phyloP scores from a whole-genome alignment of 2,113 vertebrate genomes.

The Empidonax traillii region DNA sequence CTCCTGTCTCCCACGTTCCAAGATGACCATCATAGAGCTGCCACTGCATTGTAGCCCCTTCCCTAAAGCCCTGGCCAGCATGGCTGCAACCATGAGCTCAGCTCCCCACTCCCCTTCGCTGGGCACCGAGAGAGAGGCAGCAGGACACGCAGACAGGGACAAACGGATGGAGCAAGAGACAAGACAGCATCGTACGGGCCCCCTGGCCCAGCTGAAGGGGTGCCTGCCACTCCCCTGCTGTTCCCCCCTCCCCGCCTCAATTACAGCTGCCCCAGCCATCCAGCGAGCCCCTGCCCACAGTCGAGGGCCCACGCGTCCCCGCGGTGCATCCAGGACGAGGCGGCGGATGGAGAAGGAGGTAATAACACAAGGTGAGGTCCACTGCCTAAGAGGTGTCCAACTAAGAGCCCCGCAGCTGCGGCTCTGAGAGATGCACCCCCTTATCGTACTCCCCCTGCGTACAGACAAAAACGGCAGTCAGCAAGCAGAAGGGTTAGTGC shows the following conservation, averaged over 20 bases:
- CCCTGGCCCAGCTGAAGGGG: conserved; percentile 43
- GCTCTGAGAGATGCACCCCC: conserved; percentile 77
- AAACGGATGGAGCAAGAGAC: conserved; percentile 61
- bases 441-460: conserved; percentile 86
- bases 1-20: neutral
- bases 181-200: conserved; percentile 38
- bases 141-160: conserved; percentile 73
- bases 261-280: conserved; percentile 26
- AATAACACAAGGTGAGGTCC: conserved; percentile 79
- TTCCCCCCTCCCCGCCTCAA: neutral
- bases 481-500: conserved; percentile 83
- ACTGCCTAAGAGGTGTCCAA: conserved; percentile 71
- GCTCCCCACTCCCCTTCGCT: conserved; percentile 20
- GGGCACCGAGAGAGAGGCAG: conserved; percentile 19
- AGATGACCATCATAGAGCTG: neutral
- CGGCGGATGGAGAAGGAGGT: conserved; percentile 62
- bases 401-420: conserved; percentile 73
- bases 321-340: conserved; percentile 55
- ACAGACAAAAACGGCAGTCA: conserved; percentile 87
- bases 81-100: neutral
- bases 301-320: conserved; percentile 59
- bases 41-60: neutral
- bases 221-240: conserved; percentile 19
- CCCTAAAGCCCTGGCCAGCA: neutral
- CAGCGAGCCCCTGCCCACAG: conserved; percentile 34